Conservation (phyloP, 2,888 invertebrate species). For the Hedychridium roseum region DNA sequence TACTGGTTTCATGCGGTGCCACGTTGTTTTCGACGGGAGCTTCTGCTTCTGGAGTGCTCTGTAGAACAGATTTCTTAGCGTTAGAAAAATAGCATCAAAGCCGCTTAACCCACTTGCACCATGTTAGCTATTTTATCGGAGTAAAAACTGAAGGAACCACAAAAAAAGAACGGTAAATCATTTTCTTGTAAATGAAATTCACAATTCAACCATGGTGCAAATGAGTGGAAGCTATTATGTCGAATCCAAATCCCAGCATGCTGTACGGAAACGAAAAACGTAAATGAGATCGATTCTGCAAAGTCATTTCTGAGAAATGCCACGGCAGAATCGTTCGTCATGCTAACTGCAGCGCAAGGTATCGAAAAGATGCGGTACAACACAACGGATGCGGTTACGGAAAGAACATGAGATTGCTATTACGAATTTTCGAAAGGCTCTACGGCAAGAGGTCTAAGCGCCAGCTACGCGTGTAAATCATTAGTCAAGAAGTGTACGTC, state of each 20-base stretch:
- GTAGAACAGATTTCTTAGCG: conserved; percentile 25
- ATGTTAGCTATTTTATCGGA: background rate
- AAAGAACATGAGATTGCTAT: conserved; percentile 28
- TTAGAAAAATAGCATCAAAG: conserved; percentile 9
- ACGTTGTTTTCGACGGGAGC: conserved; percentile 48
- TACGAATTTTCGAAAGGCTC: conserved; percentile 19
- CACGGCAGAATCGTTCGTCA: conserved; percentile 37
- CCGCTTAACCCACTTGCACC: background rate
- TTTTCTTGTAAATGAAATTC: too few relatives aligned
- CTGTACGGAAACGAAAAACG: conserved; percentile 35
- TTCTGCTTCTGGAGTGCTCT: conserved; percentile 52
- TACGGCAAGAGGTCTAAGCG: conserved; percentile 19
- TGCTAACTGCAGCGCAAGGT: conserved; percentile 41
- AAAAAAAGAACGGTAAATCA: too few relatives aligned
- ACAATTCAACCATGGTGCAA: too few relatives aligned
- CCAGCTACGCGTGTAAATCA: conserved; percentile 34
- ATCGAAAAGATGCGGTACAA: conserved; percentile 47
- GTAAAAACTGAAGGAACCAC: background rate
- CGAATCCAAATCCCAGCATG: conserved; percentile 45
- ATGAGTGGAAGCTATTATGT: too few relatives aligned
- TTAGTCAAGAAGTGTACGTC: conserved; percentile 43
- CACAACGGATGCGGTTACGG: conserved; percentile 52
- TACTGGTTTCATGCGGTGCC: conserved; percentile 36
- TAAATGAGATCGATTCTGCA: conserved; percentile 36
- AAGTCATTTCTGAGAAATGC: conserved; percentile 17